phyloP scores from a whole-genome alignment of 2,888 invertebrate genomes.

The Steromphala cineraria region DNA sequence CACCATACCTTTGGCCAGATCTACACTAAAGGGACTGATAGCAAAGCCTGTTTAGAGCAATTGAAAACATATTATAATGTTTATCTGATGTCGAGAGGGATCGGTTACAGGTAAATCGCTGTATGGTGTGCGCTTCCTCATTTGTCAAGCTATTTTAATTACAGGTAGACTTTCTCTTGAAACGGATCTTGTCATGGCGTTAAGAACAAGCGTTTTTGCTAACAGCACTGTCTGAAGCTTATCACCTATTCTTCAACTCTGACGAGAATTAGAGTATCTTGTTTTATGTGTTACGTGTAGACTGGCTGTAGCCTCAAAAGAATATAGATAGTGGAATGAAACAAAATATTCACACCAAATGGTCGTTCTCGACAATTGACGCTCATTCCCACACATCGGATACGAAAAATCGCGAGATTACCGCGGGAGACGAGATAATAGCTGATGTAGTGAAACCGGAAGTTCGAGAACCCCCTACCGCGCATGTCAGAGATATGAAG shows the following conservation, averaged over 20 bases:
- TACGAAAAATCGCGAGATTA: not conserved
- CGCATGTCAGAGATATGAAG: conserved; percentile 18
- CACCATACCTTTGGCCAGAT: not conserved
- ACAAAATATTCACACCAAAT: too few species aligned
- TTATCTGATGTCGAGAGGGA: not conserved
- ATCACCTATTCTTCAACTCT: too few species aligned
- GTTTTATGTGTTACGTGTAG: too few species aligned
- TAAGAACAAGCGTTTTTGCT: too few species aligned
- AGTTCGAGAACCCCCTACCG: not conserved
- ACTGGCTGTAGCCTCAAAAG: too few species aligned
- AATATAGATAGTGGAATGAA: too few species aligned
- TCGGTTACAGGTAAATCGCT: not conserved
- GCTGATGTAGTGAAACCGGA: conserved; percentile 8
- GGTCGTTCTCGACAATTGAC: not conserved
- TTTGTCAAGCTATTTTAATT: not conserved
- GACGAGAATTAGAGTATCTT: too few species aligned
- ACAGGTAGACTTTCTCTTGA: not conserved
- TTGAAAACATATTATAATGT: conserved; percentile 5
- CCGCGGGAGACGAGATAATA: conserved; percentile 8
- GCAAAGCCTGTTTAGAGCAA: not conserved
- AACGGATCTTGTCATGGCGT: too few species aligned
- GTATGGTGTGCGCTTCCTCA: not conserved
- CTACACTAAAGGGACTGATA: not conserved
- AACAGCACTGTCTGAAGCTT: too few species aligned
- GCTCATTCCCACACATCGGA: not conserved